Evolutionary conservation across 2,113 vertebrate genomes (phyloP).

Genomic region (Crotalus horridus): DNA sequence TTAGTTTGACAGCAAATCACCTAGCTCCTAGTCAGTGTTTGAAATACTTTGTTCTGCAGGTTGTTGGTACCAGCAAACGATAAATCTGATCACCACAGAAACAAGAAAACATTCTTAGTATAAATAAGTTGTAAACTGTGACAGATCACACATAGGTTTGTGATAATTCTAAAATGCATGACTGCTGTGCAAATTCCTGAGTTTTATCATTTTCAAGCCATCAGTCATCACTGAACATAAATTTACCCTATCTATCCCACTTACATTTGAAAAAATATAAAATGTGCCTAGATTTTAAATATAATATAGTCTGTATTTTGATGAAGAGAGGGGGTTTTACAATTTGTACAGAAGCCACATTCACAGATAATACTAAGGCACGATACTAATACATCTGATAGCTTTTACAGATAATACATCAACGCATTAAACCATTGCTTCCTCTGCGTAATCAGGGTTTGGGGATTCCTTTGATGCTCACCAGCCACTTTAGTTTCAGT

Average conservation of each 20-base stretch:
- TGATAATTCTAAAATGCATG: constrained; percentile 22
- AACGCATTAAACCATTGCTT: not conserved
- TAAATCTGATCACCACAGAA: constrained; percentile 30
- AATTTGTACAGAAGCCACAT: not conserved
- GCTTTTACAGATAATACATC: not conserved
- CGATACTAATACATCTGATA: not conserved
- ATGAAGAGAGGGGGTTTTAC: not conserved
- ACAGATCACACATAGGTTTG: constrained; percentile 6
- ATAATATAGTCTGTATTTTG: not conserved
- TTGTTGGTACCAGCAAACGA: constrained; percentile 10
- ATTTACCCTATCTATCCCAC: not conserved
- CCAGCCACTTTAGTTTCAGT: not conserved
- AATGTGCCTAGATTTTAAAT: not conserved
- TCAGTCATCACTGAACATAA: not conserved
- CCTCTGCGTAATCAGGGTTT: not conserved
- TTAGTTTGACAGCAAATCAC: constrained; percentile 11
- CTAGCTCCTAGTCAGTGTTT: constrained; percentile 18
- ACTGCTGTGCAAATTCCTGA: not conserved
- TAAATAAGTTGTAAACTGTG: not conserved
- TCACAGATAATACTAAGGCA: not conserved
- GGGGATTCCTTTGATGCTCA: not conserved
- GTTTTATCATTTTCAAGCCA: not conserved
- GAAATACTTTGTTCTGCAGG: constrained; percentile 33
- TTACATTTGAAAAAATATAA: not conserved
- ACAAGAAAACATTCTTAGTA: constrained; percentile 20